Evolutionary conservation across 2,888 invertebrate species (phyloP).

Genomic region (Beris chalybata): DNA sequence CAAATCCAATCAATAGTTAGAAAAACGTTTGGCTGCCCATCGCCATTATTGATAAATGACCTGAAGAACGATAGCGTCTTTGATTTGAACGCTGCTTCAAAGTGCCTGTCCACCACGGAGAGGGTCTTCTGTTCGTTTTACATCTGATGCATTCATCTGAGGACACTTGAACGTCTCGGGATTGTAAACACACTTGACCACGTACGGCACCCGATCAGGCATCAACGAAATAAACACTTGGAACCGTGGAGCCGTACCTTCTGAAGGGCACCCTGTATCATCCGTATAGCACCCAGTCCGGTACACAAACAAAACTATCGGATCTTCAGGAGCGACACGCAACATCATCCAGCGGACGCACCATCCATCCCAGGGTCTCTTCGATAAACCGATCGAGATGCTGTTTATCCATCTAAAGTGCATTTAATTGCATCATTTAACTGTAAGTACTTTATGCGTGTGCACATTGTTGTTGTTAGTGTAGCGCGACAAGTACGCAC

Average conservation of each 20-base stretch:
- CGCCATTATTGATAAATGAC: conserved; percentile 11
- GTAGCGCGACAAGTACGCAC: conserved; percentile 25
- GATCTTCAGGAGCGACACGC: conserved; percentile 1
- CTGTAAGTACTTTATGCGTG: conserved; percentile 26
- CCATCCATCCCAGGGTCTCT: too few species aligned
- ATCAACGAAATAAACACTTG: conserved; percentile 27
- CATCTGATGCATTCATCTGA: conserved; percentile 23
- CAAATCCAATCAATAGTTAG: conserved; percentile 7
- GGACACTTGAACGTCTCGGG: conserved; percentile 17
- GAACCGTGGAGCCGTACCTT: conserved; percentile 11
- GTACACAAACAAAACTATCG: conserved; percentile 19
- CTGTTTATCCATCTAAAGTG: conserved; percentile 31
- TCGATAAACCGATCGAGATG: conserved; percentile 28
- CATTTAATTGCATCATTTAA: conserved; percentile 33
- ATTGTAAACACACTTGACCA: conserved; percentile 26
- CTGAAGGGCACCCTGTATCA: conserved; percentile 26
- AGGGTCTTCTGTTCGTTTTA: conserved; percentile 17
- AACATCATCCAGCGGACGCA: not conserved
- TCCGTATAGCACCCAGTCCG: not conserved
- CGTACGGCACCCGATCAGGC: conserved; percentile 26
- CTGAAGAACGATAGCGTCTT: conserved; percentile 8
- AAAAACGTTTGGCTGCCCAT: conserved; percentile 13
- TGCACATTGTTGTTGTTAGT: conserved; percentile 20
- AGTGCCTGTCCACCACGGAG: conserved; percentile 3
- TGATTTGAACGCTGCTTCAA: not conserved